A percentile compares a stretch with the other conserved stretches of the same genome.
Conservation (phyloP, 2,113 vertebrate genomes). For the Gallinago jamesoni region DNA sequence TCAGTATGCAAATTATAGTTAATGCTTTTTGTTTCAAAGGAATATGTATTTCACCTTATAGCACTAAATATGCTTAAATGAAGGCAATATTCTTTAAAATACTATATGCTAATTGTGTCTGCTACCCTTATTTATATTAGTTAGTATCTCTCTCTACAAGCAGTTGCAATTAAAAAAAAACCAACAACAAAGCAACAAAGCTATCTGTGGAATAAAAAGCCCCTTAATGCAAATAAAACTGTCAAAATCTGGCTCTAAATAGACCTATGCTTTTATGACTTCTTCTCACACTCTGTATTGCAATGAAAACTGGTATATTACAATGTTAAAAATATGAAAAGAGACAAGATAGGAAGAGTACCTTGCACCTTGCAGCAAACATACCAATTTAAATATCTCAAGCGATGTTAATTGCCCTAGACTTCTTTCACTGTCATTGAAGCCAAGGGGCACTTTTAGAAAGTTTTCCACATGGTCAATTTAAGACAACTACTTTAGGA, state of each 20-base stretch:
- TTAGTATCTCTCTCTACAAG: not conserved
- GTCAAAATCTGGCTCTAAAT: not conserved
- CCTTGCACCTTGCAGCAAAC: not conserved
- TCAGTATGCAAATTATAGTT: not conserved
- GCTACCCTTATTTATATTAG: not conserved
- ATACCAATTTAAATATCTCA: not conserved
- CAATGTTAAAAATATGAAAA: not conserved
- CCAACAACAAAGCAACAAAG: not conserved
- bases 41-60: not conserved
- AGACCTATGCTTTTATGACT: not conserved
- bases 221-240: not conserved
- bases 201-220: not conserved
- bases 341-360: not conserved
- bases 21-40: not conserved
- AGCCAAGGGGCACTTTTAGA: not conserved
- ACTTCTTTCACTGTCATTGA: not conserved
- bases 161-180: not conserved
- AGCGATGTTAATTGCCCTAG: not conserved
- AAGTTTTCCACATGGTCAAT: not conserved
- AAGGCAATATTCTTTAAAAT: not conserved
- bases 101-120: not conserved
- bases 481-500: not conserved
- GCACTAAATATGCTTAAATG: not conserved
- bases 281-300: not conserved
- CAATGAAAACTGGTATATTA: not conserved